Evolutionary conservation across 2,113 vertebrate genomes (phyloP), one percentile per base, ranked within the genome.

Genomic region (Myotis lucifugus): DNA sequence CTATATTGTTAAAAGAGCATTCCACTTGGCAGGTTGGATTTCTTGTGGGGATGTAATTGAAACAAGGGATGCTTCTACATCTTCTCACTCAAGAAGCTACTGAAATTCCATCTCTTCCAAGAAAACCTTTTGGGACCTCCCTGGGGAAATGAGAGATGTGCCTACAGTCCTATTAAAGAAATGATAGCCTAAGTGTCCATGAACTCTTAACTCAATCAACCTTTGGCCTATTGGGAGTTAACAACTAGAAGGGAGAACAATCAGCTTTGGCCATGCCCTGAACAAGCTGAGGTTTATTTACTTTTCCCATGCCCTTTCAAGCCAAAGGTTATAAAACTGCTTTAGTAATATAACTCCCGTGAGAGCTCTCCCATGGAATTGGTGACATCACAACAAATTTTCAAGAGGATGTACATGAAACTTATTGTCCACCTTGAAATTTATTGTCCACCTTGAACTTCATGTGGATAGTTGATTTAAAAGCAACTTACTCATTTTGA

Each of bases 301-400:
- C 90, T 93, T 97, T 96, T 96, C 97, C 46, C 88, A 93, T 32
- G 54, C 40, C 37, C 82, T 97, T 95, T 74, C 12, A 82, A 95
- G 82, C 52, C 34, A 82, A 91, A 85, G 94, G 46, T 67, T 95
- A 18, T 96, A 90, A 97, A 95, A 90, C 66, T 27, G 29, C 74
- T 67, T 85, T 46, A 79, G 83, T 95, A 93, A 93, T 59, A 10
- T 56, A 86, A 97, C 42, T 87, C 56, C 27, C 50, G 59, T 59
- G 82, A 94, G 77, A 96, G 66, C 61, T 92, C n/a, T 11, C 46
- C 0, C 5, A 25, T 69, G 21, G 18, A 91, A 64, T 95, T 85
- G 90, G 87, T 94, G 76, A 69, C 72, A 50, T 87, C 54, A 85
- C 40, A 52, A 50, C 64, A 54, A 76, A 85, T 94, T 94, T 96